These are phyloP conservation scores for Bathynomus jamesi DNA, from an alignment of 1,140 invertebrate genomes.

Conservation along the genomic window DNA sequence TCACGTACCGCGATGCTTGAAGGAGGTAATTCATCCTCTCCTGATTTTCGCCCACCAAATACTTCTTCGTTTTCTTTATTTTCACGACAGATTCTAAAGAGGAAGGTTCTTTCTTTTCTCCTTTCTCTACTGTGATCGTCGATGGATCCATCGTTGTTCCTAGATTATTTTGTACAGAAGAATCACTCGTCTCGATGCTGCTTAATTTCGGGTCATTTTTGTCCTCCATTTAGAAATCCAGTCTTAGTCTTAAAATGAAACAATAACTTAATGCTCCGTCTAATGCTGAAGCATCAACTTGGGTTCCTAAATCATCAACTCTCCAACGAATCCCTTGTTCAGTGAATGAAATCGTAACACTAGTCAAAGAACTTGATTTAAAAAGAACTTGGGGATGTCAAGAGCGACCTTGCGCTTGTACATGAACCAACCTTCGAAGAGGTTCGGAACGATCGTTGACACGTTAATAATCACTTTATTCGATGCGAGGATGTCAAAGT, in stretches of 20 bases:
- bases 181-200: background rate
- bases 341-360: conserved; percentile 41
- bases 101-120: background rate
- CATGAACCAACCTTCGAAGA: conserved; percentile 20
- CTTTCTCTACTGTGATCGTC: background rate
- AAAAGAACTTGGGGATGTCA: conserved; percentile 18
- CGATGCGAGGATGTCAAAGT: conserved; percentile 51
- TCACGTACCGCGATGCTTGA: background rate
- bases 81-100: too few relatives aligned
- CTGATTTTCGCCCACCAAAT: background rate
- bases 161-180: background rate
- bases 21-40: background rate
- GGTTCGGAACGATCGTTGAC: conserved; percentile 34
- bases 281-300: too few relatives aligned
- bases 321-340: conserved; percentile 61
- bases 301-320: conserved; percentile 55
- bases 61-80: background rate
- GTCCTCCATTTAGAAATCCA: background rate
- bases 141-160: background rate
- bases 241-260: background rate
- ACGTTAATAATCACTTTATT: conserved; percentile 58
- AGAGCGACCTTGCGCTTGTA: conserved; percentile 20
- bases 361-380: conserved; percentile 35
- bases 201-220: background rate
- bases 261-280: too few relatives aligned